A percentile compares a stretch with the other conserved stretches of the same genome.
phyloP scores from a whole-genome alignment of 2,113 vertebrate genomes.

The Lepus timidus region DNA sequence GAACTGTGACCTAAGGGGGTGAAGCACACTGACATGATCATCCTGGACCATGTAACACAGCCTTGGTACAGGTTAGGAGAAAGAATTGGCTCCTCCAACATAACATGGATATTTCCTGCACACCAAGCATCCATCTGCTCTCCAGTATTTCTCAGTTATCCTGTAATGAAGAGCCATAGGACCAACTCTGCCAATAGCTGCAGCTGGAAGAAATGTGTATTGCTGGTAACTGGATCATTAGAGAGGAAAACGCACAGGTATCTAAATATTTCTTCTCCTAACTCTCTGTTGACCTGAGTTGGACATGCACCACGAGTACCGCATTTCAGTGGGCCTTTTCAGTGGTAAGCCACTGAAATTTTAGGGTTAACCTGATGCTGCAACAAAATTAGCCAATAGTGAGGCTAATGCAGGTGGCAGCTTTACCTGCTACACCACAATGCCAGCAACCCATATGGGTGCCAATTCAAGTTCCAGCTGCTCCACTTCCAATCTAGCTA shows the following conservation, averaged over 20 bases:
- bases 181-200: not conserved
- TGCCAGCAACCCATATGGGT: no score
- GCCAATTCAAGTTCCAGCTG: no score
- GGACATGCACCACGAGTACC: not conserved
- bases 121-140: not conserved
- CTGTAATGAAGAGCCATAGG: not conserved
- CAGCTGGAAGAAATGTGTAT: not conserved
- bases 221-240: not conserved
- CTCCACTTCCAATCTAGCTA: no score
- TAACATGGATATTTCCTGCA: no score
- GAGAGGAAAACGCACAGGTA: not conserved
- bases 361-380: not conserved
- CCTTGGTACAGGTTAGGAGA: no score
- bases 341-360: not conserved
- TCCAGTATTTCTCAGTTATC: not conserved
- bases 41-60: not conserved
- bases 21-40: rapidly evolving
- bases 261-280: not conserved
- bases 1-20: no score
- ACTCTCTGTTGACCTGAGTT: not conserved
- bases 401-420: no score
- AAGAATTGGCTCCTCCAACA: not conserved
- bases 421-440: no score
- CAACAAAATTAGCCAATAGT: not conserved
- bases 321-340: not conserved